Evolutionary conservation across 1,140 invertebrate species (phyloP), one percentile per base, ranked within the genome.

Genomic region (Sinella curviseta): DNA sequence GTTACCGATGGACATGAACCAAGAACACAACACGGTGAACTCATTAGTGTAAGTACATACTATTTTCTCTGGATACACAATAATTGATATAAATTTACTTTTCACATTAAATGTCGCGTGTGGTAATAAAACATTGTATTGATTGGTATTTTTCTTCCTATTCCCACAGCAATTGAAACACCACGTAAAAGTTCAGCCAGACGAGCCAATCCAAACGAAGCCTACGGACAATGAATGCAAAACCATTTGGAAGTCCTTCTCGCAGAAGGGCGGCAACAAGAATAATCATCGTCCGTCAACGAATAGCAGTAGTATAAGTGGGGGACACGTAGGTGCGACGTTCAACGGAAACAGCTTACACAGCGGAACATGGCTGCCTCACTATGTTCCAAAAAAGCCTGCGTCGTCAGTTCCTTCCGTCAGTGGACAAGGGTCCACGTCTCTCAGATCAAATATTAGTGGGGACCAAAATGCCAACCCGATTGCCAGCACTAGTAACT

Each of bases 401-500:
- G 8, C 39, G 20, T 48, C 39, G n/a, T n/a, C n/a, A n/a, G n/a
- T n/a, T n/a, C n/a, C n/a, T n/a, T n/a, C n/a, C n/a, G n/a, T 48
- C 39, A 70, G 8, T 24, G 65, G 31, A 12, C 65, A 70, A 8
- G n/a, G n/a, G 24, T 33, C 31, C 8, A 24, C 8, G n/a, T n/a
- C n/a, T 12, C 4, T 8, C 65, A 70, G 65, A 70, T 31, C 65
- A 3, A 2, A 14, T 70, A 2, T 30, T 3, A 70, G 3, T 16
- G 65, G 65, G 65, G 65, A 70, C 65, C 65, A 70, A 70, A 70
- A 70, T 24, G 65, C 65, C 26, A 70, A 70, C 31, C 65, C 65
- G 4, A 30, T 70, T 31, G 28, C 31, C 28, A 70, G 3, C 31
- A 30, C 14, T 30, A 30, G 8, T 24, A 70, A 30, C 31, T 14